Evolutionary conservation across 2,797 vertebrate genomes (phyloP).

Genomic region (Holocentrus rufus): DNA sequence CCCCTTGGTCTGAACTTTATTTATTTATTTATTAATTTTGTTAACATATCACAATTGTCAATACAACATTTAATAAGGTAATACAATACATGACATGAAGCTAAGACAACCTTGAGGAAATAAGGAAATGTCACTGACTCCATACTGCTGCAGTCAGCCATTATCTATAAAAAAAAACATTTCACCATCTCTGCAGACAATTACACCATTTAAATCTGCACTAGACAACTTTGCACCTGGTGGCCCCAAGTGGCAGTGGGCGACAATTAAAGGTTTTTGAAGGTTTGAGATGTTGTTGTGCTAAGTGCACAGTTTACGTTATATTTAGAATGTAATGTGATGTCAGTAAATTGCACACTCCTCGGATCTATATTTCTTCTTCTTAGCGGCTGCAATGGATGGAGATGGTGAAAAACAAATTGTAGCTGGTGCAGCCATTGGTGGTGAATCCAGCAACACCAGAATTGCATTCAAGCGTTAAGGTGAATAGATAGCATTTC

Average conservation of each 20-base stretch:
- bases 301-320: conserved; percentile 17
- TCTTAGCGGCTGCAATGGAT: conserved; percentile 55
- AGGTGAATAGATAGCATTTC: conserved; percentile 20
- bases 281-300: conserved; percentile 44
- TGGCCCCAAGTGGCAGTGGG: conserved; percentile 44
- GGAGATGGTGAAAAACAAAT: conserved; percentile 58
- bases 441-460: conserved; percentile 60
- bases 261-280: conserved; percentile 50
- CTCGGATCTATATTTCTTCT: conserved; percentile 63
- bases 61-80: conserved; percentile 1
- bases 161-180: conserved; percentile 24
- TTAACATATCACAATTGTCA: conserved; percentile 25
- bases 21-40: too few species aligned
- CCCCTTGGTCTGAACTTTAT: conserved; percentile 43
- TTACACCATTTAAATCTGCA: conserved; percentile 41
- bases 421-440: conserved; percentile 66
- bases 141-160: conserved; percentile 24
- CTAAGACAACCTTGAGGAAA: not conserved
- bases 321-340: conserved; percentile 46
- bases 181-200: conserved; percentile 20
- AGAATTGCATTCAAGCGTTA: not conserved
- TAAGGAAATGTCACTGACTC: conserved; percentile 19
- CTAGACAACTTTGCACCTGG: conserved; percentile 30
- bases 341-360: conserved; percentile 46
- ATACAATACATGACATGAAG: not conserved